Base-by-base conservation (phyloP, 2,797 vertebrate species). In the Prionace glauca region DNA sequence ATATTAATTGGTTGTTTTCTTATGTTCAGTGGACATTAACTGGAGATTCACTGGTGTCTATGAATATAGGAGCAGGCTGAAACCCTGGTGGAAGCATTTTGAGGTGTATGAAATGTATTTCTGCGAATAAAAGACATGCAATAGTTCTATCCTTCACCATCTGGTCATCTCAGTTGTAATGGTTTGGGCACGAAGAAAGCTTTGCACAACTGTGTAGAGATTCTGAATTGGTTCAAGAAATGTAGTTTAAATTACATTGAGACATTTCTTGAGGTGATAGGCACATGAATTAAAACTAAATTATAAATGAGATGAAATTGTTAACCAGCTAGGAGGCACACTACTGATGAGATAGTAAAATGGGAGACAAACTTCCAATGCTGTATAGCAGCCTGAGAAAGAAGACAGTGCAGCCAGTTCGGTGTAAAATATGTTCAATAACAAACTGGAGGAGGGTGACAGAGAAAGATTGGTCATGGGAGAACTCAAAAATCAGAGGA, bases 401-500 rank as follows among this genome's bases (percentile, higher is more conserved):
- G 12, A n/a, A n/a, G 65, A 65, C 4, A 5, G 26, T n/a, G 60
- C 26, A n/a, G 41, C 41, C 22, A 56, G 45, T 12, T 62, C 79
- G 22, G 36, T 84, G 18, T 84, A 45, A 45, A 81, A 45, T 45
- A 84, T 45, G 18, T 81, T 81, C 16, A 81, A 18, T 36, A 79
- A 36, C 77, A 79, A 88, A 45, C 60, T 91, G 88, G 11, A 62
- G 45, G 71, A 60, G 50, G 60, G 50, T 56, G 67, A 26, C 36
- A 56, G 71, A 3, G 16, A 94, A 69, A 32, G 69, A 94, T 56
- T 16, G 56, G 71, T 74, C 41, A 95, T 95, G 12, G 45, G 74
- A 95, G 71, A 95, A 24, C 45, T 77, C 22, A 92, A 92, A 41
- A 92, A 36, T 67, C 62, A 95, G 67, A 41, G 71, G 29, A 95